Evolutionary conservation across 2,888 invertebrate species (phyloP).

Genomic region (Sclerodermus sp.): DNA sequence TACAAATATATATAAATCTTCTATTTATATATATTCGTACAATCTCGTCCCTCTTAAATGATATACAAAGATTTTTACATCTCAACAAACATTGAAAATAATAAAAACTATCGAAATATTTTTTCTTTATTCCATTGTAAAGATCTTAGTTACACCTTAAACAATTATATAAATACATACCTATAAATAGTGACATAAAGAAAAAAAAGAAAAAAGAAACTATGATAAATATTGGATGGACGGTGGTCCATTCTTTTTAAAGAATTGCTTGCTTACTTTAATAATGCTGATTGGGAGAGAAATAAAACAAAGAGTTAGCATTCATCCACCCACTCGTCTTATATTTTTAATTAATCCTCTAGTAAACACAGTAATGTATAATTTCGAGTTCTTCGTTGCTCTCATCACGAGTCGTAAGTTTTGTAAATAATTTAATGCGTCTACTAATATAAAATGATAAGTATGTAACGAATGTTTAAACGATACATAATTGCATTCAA

Average conservation of each 20-base stretch:
- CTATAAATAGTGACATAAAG: constrained; percentile 1
- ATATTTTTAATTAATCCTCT: constrained; percentile 19
- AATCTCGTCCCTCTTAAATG: too few species aligned
- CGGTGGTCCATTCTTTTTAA: too few species aligned
- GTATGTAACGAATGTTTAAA: constrained; percentile 23
- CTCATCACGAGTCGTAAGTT: constrained; percentile 35
- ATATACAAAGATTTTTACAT: too few species aligned
- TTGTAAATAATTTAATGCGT: constrained; percentile 50
- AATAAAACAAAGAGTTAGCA: not conserved
- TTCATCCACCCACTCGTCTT: constrained; percentile 5
- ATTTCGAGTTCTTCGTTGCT: constrained; percentile 31
- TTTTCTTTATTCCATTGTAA: too few species aligned
- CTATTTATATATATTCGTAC: too few species aligned
- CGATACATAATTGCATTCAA: constrained; percentile 20
- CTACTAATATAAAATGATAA: constrained; percentile 29
- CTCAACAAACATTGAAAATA: too few species aligned
- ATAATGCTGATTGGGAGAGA: too few species aligned
- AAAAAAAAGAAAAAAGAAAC: too few species aligned
- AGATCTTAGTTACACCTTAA: too few species aligned
- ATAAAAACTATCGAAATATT: too few species aligned
- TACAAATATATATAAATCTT: too few species aligned
- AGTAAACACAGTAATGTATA: constrained; percentile 21
- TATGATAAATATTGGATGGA: not conserved
- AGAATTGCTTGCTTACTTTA: too few species aligned
- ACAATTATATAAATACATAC: not conserved